Percentiles rank a stretch among this genome's conserved stretches.
These are phyloP conservation scores for Octopus bimaculoides DNA, from an alignment of 1,140 invertebrate genomes.

Conservation along the genomic window DNA sequence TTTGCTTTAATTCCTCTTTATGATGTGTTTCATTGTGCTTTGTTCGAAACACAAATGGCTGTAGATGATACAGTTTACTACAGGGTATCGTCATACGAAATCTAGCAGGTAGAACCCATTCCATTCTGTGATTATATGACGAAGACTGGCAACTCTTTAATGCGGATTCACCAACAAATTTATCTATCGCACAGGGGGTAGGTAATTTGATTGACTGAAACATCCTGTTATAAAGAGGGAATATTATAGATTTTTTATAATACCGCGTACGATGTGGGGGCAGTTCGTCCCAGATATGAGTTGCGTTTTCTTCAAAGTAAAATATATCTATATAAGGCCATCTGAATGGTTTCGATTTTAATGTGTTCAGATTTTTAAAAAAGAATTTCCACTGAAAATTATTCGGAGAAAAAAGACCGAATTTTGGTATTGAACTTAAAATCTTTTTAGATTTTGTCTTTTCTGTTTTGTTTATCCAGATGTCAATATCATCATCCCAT, in stretches of 20 bases:
- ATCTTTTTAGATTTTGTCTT: conserved; percentile 20
- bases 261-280: conserved; percentile 27
- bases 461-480: conserved; percentile 25
- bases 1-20: not conserved
- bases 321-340: conserved; percentile 53
- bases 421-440: conserved; percentile 19
- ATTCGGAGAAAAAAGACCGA: conserved; percentile 12
- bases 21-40: not conserved
- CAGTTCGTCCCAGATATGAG: conserved; percentile 42
- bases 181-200: conserved; percentile 36
- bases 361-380: conserved; percentile 16
- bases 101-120: conserved; percentile 3
- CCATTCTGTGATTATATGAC: conserved; percentile 31
- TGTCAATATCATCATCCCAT: conserved; percentile 36
- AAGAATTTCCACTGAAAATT: conserved; percentile 39
- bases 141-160: conserved; percentile 30
- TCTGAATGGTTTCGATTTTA: conserved; percentile 24
- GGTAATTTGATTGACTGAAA: conserved; percentile 37
- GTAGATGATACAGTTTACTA: not conserved
- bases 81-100: conserved; percentile 21
- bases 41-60: not conserved
- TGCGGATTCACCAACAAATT: conserved; percentile 33
- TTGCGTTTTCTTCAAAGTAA: conserved; percentile 42
- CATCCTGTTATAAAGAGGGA: conserved; percentile 35
- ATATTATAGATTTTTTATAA: conserved; percentile 29